Percentiles rank a stretch among this genome's conserved stretches.
phyloP scores from a whole-genome alignment of 2,113 vertebrate species.

The Athene noctua region DNA sequence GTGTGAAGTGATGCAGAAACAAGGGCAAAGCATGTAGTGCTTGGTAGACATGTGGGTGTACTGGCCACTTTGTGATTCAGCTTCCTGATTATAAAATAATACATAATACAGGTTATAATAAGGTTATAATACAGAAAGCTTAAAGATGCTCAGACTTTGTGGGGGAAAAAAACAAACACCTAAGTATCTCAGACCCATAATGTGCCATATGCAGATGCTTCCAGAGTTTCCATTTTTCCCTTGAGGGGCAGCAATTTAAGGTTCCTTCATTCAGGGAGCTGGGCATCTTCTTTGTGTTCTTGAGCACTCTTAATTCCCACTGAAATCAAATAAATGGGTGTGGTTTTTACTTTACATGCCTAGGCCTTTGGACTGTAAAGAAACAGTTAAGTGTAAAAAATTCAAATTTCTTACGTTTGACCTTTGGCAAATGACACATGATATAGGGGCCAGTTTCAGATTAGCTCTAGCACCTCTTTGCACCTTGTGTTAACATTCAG shows the following conservation, averaged over 20 bases:
- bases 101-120: not conserved
- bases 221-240: not conserved
- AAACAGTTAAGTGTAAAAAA: not conserved
- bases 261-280: not conserved
- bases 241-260: not conserved
- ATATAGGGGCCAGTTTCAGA: not conserved
- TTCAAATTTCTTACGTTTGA: not conserved
- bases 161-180: not conserved
- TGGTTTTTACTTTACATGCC: not conserved
- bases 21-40: not conserved
- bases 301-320: not conserved
- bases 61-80: not conserved
- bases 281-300: not conserved
- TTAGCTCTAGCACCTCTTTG: not conserved
- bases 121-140: not conserved
- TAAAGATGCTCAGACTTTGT: not conserved
- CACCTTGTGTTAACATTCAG: not conserved
- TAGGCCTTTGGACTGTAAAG: not conserved
- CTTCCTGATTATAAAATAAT: not conserved
- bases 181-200: not conserved
- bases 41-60: rapidly evolving
- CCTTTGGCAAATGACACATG: not conserved
- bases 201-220: not conserved
- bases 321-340: not conserved
- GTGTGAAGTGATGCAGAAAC: not conserved